Evolutionary conservation across 1,140 invertebrate genomes (phyloP).

Genomic region (Drosophila lacertosa): DNA sequence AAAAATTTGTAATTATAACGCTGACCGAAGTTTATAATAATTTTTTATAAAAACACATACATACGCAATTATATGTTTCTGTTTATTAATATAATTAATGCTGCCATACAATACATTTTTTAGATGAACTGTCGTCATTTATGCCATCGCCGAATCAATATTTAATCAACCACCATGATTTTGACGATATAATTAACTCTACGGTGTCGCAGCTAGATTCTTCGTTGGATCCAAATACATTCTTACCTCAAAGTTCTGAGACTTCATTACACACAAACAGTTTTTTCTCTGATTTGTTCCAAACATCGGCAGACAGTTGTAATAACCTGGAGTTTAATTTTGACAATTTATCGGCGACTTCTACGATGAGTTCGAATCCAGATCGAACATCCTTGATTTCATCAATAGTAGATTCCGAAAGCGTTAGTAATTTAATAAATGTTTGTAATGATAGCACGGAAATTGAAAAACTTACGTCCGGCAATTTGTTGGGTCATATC

Average conservation of each 20-base stretch:
- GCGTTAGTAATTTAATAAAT: conserved; percentile 52
- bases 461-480: conserved; percentile 48
- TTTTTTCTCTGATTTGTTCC: conserved; percentile 35
- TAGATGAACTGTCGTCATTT: conserved; percentile 66
- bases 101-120: conserved; percentile 33
- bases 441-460: conserved; percentile 53
- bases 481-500: conserved; percentile 34
- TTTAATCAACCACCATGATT: conserved; percentile 51
- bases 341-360: conserved; percentile 28
- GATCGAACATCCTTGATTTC: conserved; percentile 11
- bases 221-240: conserved; percentile 55
- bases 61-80: background rate
- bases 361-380: conserved; percentile 3
- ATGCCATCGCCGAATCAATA: conserved; percentile 53
- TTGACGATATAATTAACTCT: conserved; percentile 63
- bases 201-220: conserved; percentile 56
- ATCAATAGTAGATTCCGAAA: conserved; percentile 13
- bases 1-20: too few relatives aligned
- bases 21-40: too few relatives aligned
- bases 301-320: conserved; percentile 9
- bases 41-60: conserved; percentile 1
- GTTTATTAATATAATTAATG: background rate
- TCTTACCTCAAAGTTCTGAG: conserved; percentile 29
- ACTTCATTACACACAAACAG: conserved; percentile 26
- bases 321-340: conserved; percentile 52